Conservation (phyloP, 35 echinoderm and acorn worm genomes). For the Lytechinus variegatus region DNA sequence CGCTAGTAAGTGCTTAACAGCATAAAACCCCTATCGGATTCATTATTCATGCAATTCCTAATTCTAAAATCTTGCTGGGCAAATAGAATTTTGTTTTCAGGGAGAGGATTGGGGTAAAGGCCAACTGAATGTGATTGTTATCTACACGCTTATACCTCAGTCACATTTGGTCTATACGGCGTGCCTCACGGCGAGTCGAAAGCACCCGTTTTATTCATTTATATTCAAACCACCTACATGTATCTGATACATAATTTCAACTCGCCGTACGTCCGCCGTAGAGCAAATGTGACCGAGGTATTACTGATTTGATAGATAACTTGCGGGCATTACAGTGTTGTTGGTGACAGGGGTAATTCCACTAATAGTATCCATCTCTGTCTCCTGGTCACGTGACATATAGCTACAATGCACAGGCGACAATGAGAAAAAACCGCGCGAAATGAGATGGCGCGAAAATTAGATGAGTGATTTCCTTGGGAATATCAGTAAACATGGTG, state of each 20-base stretch:
- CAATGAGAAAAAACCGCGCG: neutral
- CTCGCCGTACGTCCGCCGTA: too few species aligned
- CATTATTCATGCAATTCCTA: too few species aligned
- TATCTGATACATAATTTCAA: too few species aligned
- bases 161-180: too few species aligned
- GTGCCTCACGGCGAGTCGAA: too few species aligned
- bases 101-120: neutral
- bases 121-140: neutral
- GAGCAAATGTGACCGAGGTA: too few species aligned
- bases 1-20: too few species aligned
- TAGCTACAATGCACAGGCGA: neutral
- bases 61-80: too few species aligned
- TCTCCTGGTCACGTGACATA: neutral
- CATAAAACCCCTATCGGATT: too few species aligned
- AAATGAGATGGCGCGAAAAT: conserved; percentile 1
- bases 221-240: too few species aligned
- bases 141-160: neutral
- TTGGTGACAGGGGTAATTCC: neutral
- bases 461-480: neutral
- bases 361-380: neutral
- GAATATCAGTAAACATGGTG: neutral
- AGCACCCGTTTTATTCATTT: too few species aligned
- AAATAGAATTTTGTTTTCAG: neutral
- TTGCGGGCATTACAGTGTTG: neutral
- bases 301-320: neutral